Conservation (phyloP, 1,140 invertebrate species). For the Chymomyza costata region DNA sequence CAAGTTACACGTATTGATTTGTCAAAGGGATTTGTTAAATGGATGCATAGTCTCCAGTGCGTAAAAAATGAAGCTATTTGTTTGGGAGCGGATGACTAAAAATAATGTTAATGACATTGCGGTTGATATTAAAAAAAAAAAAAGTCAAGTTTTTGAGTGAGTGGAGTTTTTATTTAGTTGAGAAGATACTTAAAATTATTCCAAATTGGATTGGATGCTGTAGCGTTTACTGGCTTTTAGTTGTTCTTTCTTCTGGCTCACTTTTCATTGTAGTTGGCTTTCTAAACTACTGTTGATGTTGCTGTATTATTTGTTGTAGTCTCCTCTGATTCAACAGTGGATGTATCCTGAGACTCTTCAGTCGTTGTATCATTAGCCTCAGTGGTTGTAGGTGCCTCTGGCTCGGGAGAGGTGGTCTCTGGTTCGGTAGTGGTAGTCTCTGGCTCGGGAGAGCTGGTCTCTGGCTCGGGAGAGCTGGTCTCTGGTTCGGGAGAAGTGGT, state of each 20-base stretch:
- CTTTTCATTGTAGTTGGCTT: not conserved
- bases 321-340: not conserved
- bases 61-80: too few species aligned
- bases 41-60: slow-evolving; percentile 41
- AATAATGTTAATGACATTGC: slow-evolving; percentile 1
- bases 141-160: slow-evolving; percentile 1
- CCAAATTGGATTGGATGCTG: not conserved
- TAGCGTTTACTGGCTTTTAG: not conserved
- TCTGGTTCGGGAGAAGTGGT: not conserved
- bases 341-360: not conserved
- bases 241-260: not conserved
- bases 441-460: slow-evolving; percentile 15
- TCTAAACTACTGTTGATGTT: not conserved
- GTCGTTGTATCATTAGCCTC: slow-evolving; percentile 6
- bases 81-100: slow-evolving; percentile 9
- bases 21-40: slow-evolving; percentile 58
- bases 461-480: not conserved
- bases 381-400: slow-evolving; percentile 1
- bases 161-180: too few species aligned
- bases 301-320: not conserved
- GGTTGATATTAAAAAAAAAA: slow-evolving; percentile 26
- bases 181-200: too few species aligned
- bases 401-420: slow-evolving; percentile 1
- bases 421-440: slow-evolving; percentile 11
- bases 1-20: slow-evolving; percentile 49